Evolutionary conservation across 2,113 vertebrate genomes (phyloP), one percentile per base, ranked within the genome.

Genomic region (Casuarius casuarius): DNA sequence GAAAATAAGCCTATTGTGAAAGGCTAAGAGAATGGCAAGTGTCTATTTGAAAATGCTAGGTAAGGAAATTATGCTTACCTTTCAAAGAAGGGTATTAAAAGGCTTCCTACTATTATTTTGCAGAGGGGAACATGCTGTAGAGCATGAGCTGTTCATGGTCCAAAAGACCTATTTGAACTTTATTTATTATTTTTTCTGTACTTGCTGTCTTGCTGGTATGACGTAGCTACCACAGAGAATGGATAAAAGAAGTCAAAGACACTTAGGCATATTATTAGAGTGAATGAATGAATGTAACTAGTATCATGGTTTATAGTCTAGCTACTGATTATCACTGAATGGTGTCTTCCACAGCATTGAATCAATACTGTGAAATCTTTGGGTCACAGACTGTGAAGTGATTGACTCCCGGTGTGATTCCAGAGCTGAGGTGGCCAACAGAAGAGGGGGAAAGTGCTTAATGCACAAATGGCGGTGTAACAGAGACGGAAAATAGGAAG

Each of bases 321-420:
- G 70, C 80, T 93, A 77, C 73, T 71, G n/a, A 67, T 93, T 74
- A 62, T 87, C 84, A 86, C 56, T 35, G 51, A 93, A 77, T 44
- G 48, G 17, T 10, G 12, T 77, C 66, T 85, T 40, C 79, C 28
- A 59, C 65, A 56, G 61, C 46, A 35, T 23, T 81, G 67, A 88
- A 92, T 94, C 44, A 63, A 63, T 92, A 77, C 28, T 44, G 54
- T 56, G 54, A 56, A 29, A 28, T 56, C 54, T 75, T n/a, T 48
- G 46, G 68, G 65, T 92, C 73, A 92, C 54, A 74, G 31, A 74
- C 75, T 54, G 56, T 51, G 74, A 78, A 90, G 77, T 74, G 4
- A 35, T 90, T 92, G 87, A 84, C 61, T 93, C 14, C 5, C 7
- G 5, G 18, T 92, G 58, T 81, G 73, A 84, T 87, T 96, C 76